phyloP scores from a whole-genome alignment of 2,113 vertebrate genomes.

The Glareola pratincola region DNA sequence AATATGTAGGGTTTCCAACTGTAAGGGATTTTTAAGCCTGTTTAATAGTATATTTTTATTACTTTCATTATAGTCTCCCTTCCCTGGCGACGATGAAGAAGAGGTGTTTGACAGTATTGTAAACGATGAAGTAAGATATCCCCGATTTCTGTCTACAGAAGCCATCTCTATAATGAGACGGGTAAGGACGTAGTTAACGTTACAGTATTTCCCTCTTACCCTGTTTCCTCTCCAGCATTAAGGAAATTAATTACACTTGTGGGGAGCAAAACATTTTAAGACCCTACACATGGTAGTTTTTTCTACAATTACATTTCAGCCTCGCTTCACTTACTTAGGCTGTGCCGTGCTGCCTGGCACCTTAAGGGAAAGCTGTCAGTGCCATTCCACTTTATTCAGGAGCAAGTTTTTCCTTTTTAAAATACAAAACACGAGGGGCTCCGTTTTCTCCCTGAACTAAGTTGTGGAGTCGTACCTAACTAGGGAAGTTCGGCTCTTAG shows the following conservation, averaged over 20 bases:
- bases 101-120: constrained; percentile 99
- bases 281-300: accelerated
- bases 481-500: background rate
- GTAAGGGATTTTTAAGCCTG: background rate
- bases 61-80: constrained; percentile 84
- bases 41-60: background rate
- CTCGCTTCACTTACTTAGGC: background rate
- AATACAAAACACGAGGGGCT: background rate
- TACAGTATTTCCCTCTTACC: background rate
- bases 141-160: constrained; percentile 95
- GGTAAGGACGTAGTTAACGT: constrained; percentile 72
- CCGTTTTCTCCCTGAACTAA: background rate
- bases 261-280: background rate
- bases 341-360: background rate
- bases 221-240: background rate
- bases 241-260: background rate
- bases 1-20: background rate
- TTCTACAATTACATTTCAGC: background rate
- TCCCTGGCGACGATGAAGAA: constrained; percentile 97
- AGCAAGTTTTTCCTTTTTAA: background rate
- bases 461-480: background rate
- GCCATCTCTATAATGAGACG: constrained; percentile 98
- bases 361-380: background rate
- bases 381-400: background rate
- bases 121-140: constrained; percentile 98